These are phyloP conservation scores for Ectemnius continuus DNA, from an alignment of 2,888 invertebrate species.

Conservation along the genomic window DNA sequence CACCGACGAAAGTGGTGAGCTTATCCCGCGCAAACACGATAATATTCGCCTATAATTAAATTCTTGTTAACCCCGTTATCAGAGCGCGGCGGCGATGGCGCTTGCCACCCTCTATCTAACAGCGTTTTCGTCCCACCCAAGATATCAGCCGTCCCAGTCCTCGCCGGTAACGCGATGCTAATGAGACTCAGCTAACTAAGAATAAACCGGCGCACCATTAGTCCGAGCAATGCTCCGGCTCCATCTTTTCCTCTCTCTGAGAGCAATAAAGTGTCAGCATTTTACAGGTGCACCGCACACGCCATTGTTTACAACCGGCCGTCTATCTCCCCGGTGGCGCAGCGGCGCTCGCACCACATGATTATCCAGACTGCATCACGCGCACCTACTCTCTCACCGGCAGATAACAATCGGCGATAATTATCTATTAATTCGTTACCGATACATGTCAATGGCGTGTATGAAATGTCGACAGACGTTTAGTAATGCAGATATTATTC, in stretches of 20 bases:
- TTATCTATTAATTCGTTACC: slow-evolving; percentile 5
- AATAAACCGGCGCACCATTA: background rate
- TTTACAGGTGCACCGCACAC: slow-evolving; percentile 10
- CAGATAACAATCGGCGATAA: background rate
- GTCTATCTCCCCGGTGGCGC: too few relatives aligned
- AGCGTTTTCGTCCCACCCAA: background rate
- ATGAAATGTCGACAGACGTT: too few relatives aligned
- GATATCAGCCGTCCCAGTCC: background rate
- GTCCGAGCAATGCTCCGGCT: background rate
- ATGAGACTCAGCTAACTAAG: too few relatives aligned
- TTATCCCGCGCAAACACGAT: slow-evolving; percentile 20
- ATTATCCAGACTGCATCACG: too few relatives aligned
- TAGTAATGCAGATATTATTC: background rate
- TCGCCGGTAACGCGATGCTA: too few relatives aligned
- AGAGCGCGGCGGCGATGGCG: background rate
- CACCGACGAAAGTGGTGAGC: background rate
- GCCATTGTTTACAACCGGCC: slow-evolving; percentile 4
- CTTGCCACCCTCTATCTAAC: slow-evolving; percentile 1
- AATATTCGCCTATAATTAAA: slow-evolving; percentile 18
- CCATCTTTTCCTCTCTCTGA: background rate
- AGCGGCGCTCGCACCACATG: too few relatives aligned
- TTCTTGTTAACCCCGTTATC: slow-evolving; percentile 24
- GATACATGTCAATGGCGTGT: too few relatives aligned
- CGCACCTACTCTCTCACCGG: background rate
- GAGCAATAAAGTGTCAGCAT: background rate